Evolutionary conservation across 2,888 invertebrate genomes (phyloP).

Genomic region (Quadroppia sp.): DNA sequence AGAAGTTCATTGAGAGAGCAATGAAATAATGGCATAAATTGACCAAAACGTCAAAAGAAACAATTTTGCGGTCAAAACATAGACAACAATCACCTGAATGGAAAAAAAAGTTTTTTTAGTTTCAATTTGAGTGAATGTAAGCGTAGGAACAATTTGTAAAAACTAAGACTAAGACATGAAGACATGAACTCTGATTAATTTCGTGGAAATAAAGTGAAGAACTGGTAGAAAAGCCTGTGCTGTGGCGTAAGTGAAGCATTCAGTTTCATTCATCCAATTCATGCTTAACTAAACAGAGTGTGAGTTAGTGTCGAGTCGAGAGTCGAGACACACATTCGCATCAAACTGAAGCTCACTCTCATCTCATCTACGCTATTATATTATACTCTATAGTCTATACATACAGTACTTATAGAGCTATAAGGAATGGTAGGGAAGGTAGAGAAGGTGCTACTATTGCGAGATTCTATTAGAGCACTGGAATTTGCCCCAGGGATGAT

Average conservation of each 20-base stretch:
- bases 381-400: neutral
- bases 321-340: neutral
- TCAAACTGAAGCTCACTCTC: neutral
- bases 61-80: slow-evolving; percentile 18
- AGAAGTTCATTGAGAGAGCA: slow-evolving; percentile 16
- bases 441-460: slow-evolving; percentile 12
- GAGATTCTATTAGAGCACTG: neutral
- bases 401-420: neutral
- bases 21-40: slow-evolving; percentile 11
- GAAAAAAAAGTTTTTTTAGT: neutral
- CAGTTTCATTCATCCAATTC: slow-evolving; percentile 30
- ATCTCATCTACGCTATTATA: slow-evolving; percentile 4
- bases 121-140: neutral
- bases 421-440: neutral
- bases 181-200: slow-evolving; percentile 25
- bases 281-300: slow-evolving; percentile 25
- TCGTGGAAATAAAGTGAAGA: slow-evolving; percentile 35
- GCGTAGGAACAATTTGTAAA: slow-evolving; percentile 32
- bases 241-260: slow-evolving; percentile 18
- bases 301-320: slow-evolving; percentile 10
- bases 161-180: slow-evolving; percentile 33
- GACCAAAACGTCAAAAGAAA: slow-evolving; percentile 19
- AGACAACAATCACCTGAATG: neutral
- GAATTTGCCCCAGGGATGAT: neutral
- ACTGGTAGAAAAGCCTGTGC: slow-evolving; percentile 21